Evolutionary conservation across 2,797 vertebrate species (phyloP), one percentile per base, ranked within the genome.

Genomic region (Tragelaphus oryx): DNA sequence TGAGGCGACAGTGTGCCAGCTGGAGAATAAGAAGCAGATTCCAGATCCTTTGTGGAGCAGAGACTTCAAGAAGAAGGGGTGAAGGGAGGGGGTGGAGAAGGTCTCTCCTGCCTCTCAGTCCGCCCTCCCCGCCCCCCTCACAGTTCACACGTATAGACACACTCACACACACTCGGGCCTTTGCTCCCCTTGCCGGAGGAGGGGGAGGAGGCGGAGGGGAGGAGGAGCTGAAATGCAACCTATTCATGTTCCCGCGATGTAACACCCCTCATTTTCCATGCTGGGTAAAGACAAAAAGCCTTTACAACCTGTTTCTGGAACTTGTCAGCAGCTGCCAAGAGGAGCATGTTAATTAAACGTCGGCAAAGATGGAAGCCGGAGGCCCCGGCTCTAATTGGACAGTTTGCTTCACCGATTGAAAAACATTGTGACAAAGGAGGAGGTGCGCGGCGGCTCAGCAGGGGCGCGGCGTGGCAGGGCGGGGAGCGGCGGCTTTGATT

Each of bases 311-410:
- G 98, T 98, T 98, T 98, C 98, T 98, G 98, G 98, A 98, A 98
- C 98, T 98, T 98, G 98, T 98, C 98, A 98, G 97, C 95, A 96
- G 98, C 98, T 98, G 98, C 98, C 98, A 98, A 98, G 98, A 98
- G 98, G 98, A 98, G 98, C 98, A 97, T 98, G 98, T 98, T 98
- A 98, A 98, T 98, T 98, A 98, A 98, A 98, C 97, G 98, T 98
- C 97, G 97, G 98, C 98, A 98, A 98, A 98, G 98, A 98, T 98
- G 98, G 98, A 98, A 98, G 98, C 98, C 95, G 76, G 97, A 98
- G 98, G 98, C 96, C 98, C 97, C 83, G 83, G 97, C 98, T 98
- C 98, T 98, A 98, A 98, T 98, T 98, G 98, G 98, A 98, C 98
- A 98, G 98, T 98, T 98, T 97, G 98, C 98, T 98, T 98, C 98